Conservation (phyloP, 64 coral and sea anemone genomes). For the Anthopleura sola region DNA sequence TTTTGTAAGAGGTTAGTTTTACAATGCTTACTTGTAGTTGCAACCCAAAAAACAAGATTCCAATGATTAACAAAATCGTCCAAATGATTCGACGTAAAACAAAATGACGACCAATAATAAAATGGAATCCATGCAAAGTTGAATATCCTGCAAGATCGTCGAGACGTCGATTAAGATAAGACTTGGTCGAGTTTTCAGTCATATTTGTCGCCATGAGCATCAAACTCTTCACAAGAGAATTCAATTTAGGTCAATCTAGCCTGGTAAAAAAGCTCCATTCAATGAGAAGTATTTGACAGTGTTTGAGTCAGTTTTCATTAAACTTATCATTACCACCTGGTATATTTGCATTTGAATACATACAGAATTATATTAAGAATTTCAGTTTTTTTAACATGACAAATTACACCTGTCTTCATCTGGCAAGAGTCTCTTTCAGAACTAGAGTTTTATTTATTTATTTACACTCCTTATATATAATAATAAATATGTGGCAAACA, state of each 20-base stretch:
- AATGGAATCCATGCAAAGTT: constrained; percentile 44
- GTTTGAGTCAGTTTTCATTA: background rate
- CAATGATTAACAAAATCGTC: constrained; percentile 13
- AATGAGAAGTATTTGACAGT: too few species aligned
- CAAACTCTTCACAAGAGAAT: background rate
- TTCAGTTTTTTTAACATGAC: too few species aligned
- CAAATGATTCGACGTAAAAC: constrained; percentile 40
- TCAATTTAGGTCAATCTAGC: too few species aligned
- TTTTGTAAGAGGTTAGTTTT: background rate
- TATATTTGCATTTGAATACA: background rate
- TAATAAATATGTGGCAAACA: too few species aligned
- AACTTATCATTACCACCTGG: background rate
- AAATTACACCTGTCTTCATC: too few species aligned
- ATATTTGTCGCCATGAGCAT: background rate
- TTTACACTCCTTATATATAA: too few species aligned
- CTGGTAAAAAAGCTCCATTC: too few species aligned
- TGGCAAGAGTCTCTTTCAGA: too few species aligned
- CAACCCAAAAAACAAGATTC: constrained; percentile 16
- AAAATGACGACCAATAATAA: background rate
- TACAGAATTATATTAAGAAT: background rate
- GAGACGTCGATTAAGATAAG: background rate
- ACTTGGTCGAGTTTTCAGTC: background rate
- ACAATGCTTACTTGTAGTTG: constrained; percentile 20
- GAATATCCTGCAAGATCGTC: constrained; percentile 4
- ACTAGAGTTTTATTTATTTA: too few species aligned